Conservation (phyloP, 2,113 vertebrate species). For the Xiphophorus hellerii region DNA sequence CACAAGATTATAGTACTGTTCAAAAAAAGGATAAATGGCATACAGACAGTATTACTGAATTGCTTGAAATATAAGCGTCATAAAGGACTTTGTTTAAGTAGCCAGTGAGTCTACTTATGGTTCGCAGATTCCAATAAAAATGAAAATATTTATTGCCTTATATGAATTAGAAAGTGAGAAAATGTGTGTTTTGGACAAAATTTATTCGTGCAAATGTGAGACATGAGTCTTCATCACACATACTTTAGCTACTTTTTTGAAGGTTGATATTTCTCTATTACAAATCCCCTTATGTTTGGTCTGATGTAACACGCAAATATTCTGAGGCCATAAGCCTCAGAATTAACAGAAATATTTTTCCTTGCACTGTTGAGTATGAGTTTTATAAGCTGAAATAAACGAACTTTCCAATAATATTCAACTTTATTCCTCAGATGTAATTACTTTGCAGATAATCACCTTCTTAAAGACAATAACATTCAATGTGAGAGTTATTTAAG, state of each 20-base stretch:
- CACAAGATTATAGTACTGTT: conserved; percentile 21
- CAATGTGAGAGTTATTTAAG: neutral
- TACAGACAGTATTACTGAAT: neutral
- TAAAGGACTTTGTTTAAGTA: conserved; percentile 2
- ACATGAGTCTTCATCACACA: neutral
- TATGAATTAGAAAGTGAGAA: neutral
- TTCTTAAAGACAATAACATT: too few relatives aligned
- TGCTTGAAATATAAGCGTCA: conserved; percentile 16
- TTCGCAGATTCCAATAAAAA: neutral
- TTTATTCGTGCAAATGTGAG: neutral
- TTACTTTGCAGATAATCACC: neutral
- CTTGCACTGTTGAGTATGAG: too few relatives aligned
- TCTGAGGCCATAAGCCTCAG: neutral
- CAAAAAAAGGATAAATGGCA: conserved; percentile 15
- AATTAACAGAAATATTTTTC: too few relatives aligned
- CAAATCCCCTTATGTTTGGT: too few relatives aligned
- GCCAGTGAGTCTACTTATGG: neutral
- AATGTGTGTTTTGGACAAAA: neutral
- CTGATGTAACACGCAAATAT: neutral
- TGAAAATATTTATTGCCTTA: neutral
- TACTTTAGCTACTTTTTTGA: neutral
- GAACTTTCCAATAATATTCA: too few relatives aligned
- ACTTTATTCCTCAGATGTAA: too few relatives aligned
- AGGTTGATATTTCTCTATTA: too few relatives aligned
- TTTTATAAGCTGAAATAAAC: too few relatives aligned